Percentiles rank a stretch among this genome's conserved stretches.
phyloP scores from a whole-genome alignment of 2,888 invertebrate genomes.

The Andrena chrysosceles region DNA sequence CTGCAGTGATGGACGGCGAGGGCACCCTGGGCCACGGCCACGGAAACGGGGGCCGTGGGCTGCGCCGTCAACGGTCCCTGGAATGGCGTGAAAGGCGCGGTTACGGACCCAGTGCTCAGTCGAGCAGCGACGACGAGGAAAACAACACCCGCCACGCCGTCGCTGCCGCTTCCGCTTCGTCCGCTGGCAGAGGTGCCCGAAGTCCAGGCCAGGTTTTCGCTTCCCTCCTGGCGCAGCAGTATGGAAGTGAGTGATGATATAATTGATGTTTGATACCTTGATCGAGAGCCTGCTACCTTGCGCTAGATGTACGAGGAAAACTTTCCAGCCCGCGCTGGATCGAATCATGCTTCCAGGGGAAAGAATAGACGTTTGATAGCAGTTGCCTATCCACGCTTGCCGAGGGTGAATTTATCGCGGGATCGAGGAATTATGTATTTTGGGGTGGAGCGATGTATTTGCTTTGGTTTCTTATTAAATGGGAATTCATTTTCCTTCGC shows the following conservation, averaged over 20 bases:
- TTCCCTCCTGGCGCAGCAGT: constrained; percentile 79
- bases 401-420: constrained; percentile 32
- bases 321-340: constrained; percentile 16
- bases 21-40: constrained; percentile 82
- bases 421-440: constrained; percentile 12
- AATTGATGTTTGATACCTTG: constrained; percentile 54
- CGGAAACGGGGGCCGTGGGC: constrained; percentile 81
- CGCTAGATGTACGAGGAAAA: constrained; percentile 20
- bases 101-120: constrained; percentile 86
- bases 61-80: constrained; percentile 87
- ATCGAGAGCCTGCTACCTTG: constrained; percentile 39
- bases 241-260: constrained; percentile 73
- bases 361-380: constrained; percentile 29
- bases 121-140: constrained; percentile 80
- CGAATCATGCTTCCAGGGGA: constrained; percentile 15
- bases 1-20: constrained; percentile 81
- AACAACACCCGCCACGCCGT: constrained; percentile 75
- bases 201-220: constrained; percentile 79
- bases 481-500: not conserved
- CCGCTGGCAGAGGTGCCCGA: constrained; percentile 74
- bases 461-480: not conserved
- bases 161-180: constrained; percentile 70
- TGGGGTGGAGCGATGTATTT: not conserved
- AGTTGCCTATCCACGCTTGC: constrained; percentile 19
- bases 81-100: constrained; percentile 87